Evolutionary conservation across 2,888 invertebrate genomes (phyloP).

Genomic region (Acrobasis consociella): DNA sequence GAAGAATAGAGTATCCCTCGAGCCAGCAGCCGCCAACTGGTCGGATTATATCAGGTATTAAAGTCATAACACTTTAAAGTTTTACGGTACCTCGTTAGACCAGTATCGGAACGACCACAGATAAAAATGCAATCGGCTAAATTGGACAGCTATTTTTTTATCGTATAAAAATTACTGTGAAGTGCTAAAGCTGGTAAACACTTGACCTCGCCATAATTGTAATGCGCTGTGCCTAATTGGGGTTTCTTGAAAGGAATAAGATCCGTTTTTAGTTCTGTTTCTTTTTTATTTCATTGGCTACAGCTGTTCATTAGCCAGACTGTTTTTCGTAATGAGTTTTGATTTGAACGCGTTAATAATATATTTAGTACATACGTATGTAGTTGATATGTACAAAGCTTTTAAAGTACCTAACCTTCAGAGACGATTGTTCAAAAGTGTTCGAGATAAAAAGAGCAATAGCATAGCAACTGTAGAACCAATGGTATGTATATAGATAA

Average conservation of each 20-base stretch:
- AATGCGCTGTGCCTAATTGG: conserved; percentile 12
- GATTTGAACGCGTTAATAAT: no score
- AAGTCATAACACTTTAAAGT: conserved; percentile 12
- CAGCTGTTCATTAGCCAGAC: no score
- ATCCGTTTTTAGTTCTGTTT: not conserved
- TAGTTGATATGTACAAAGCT: no score
- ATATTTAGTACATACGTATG: no score
- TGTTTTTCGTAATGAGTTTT: no score
- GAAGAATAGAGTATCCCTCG: not conserved
- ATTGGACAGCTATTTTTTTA: conserved; percentile 35
- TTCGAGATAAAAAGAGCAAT: no score
- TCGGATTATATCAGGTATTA: conserved; percentile 15
- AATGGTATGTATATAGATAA: no score
- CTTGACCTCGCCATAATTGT: conserved; percentile 11
- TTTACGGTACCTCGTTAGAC: conserved; percentile 26
- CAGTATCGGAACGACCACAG: conserved; percentile 34
- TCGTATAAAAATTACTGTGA: conserved; percentile 39
- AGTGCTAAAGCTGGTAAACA: conserved; percentile 22
- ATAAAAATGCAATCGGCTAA: conserved; percentile 43
- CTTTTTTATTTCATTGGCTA: not conserved
- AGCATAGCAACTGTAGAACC: no score
- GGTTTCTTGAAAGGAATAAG: conserved; percentile 9
- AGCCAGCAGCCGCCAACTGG: not conserved
- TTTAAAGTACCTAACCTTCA: no score
- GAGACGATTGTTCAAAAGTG: no score